Evolutionary conservation across 1,140 invertebrate species (phyloP).

Genomic region (Mercenaria mercenaria): DNA sequence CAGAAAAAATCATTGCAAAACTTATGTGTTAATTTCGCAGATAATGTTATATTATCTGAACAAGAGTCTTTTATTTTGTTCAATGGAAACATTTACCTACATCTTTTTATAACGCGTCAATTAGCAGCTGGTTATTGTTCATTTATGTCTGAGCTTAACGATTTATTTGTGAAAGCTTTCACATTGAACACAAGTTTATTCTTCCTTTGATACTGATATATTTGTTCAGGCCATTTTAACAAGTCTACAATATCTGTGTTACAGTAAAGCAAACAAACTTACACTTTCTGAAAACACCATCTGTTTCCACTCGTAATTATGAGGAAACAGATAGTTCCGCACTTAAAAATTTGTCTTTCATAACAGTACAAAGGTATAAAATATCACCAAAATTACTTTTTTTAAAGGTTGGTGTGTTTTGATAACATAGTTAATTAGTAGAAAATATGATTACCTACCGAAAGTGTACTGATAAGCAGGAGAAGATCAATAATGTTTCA

Average conservation of each 20-base stretch:
- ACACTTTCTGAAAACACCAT: neutral
- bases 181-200: neutral
- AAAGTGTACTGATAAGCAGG: no score
- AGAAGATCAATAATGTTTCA: no score
- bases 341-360: neutral
- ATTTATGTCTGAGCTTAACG: neutral
- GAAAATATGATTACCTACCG: no score
- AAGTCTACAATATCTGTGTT: neutral
- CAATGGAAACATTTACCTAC: no score
- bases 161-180: neutral
- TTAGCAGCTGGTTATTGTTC: neutral
- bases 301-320: constrained; percentile 12
- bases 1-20: no score
- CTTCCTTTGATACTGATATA: neutral
- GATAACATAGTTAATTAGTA: no score
- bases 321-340: neutral
- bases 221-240: neutral
- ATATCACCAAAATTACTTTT: neutral
- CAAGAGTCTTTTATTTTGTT: no score
- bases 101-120: neutral
- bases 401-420: no score
- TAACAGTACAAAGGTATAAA: neutral
- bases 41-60: no score
- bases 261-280: constrained; percentile 8
- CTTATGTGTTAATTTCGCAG: no score